phyloP scores from a whole-genome alignment of 2,888 invertebrate genomes.

The Drosophila phalerata region DNA sequence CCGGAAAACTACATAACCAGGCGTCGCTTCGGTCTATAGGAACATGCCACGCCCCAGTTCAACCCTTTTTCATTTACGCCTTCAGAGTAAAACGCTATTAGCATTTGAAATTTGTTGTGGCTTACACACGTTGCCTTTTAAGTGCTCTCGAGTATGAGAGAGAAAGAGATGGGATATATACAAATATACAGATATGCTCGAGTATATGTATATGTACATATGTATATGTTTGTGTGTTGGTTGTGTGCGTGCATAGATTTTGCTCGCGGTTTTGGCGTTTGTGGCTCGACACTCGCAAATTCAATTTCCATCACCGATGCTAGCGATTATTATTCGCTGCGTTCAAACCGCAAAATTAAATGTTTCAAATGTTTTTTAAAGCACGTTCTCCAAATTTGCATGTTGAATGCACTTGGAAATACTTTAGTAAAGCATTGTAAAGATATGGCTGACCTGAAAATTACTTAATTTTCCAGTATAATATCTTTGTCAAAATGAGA shows the following conservation, averaged over 20 bases:
- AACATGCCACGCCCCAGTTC: background rate
- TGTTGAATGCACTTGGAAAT: background rate
- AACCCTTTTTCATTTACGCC: constrained; percentile 12
- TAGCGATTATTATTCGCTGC: constrained; percentile 56
- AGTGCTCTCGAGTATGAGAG: constrained; percentile 13
- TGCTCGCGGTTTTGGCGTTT: constrained; percentile 69
- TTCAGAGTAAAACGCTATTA: constrained; percentile 54
- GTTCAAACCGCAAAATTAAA: constrained; percentile 63
- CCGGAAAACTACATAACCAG: constrained; percentile 33
- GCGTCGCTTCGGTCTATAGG: constrained; percentile 18
- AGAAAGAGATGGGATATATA: constrained; percentile 16
- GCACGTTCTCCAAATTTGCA: constrained; percentile 9
- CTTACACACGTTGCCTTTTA: constrained; percentile 48
- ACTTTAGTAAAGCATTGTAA: background rate
- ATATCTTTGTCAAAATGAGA: background rate
- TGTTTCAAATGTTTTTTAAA: constrained; percentile 48
- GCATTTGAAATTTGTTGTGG: constrained; percentile 71
- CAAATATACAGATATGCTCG: background rate
- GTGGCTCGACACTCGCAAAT: constrained; percentile 66
- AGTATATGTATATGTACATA: constrained; percentile 9
- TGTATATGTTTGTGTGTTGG: background rate
- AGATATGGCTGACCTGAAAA: background rate
- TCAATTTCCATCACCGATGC: constrained; percentile 68
- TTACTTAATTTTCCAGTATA: background rate
- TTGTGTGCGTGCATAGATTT: constrained; percentile 61